phyloP scores from a whole-genome alignment of 2,113 vertebrate genomes.

The Cyprinodon brontotheroides region DNA sequence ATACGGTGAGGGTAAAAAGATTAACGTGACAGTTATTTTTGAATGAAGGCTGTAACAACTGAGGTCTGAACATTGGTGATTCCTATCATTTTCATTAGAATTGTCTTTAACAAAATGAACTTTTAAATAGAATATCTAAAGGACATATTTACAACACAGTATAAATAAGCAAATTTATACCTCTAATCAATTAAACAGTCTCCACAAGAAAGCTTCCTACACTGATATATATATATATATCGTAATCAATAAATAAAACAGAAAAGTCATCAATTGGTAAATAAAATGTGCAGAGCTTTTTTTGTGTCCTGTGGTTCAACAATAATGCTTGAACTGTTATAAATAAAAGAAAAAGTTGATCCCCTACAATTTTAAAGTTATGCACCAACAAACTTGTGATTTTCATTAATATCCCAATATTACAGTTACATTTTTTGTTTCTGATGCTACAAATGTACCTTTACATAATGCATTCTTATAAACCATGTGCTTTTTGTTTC shows the following conservation, averaged over 20 bases:
- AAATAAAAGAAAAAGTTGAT: slow-evolving; percentile 1
- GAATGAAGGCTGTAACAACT: not conserved
- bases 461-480: slow-evolving; percentile 31
- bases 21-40: not conserved
- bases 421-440: slow-evolving; percentile 10
- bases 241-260: slow-evolving; percentile 50
- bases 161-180: not conserved
- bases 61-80: not conserved
- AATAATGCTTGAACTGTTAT: not conserved
- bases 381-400: not conserved
- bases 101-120: not conserved
- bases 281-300: slow-evolving; percentile 36
- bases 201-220: slow-evolving; percentile 30
- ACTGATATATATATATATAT: slow-evolving; percentile 51
- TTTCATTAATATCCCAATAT: not conserved
- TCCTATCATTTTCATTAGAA: not conserved
- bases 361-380: not conserved
- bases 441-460: slow-evolving; percentile 39
- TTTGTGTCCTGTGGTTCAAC: slow-evolving; percentile 5
- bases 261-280: slow-evolving; percentile 22
- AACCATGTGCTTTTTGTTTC: slow-evolving; percentile 2
- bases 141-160: slow-evolving; percentile 10
- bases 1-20: not conserved
- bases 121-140: not conserved
- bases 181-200: slow-evolving; percentile 4